These are phyloP conservation scores for Argyrosomus regius DNA, from an alignment of 2,797 vertebrate species.

Conservation along the genomic window DNA sequence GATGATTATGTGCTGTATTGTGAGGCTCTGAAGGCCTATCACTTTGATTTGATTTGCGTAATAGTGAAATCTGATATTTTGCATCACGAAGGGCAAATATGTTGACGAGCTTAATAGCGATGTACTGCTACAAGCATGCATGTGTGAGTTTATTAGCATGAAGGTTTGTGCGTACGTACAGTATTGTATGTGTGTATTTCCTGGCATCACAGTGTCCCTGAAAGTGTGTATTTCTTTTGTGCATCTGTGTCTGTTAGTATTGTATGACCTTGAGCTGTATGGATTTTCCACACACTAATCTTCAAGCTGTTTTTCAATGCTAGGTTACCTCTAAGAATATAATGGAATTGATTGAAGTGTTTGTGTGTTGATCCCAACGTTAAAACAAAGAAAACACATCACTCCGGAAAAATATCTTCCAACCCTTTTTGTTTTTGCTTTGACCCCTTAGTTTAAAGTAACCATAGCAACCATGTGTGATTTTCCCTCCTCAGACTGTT, in stretches of 20 bases:
- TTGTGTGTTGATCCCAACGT: background rate
- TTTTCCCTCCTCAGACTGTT: background rate
- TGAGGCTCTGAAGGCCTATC: slow-evolving; percentile 25
- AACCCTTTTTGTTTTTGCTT: background rate
- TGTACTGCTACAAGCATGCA: background rate
- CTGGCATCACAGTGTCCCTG: background rate
- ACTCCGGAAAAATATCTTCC: background rate
- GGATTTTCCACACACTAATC: slow-evolving; percentile 42
- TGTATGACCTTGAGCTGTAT: slow-evolving; percentile 45
- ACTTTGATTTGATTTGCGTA: slow-evolving; percentile 40
- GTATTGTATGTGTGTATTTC: slow-evolving; percentile 2
- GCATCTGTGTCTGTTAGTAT: slow-evolving; percentile 12
- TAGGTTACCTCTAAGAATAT: slow-evolving; percentile 32
- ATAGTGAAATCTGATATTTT: slow-evolving; percentile 47
- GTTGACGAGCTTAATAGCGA: slow-evolving; percentile 17
- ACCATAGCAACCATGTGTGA: background rate
- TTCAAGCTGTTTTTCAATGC: slow-evolving; percentile 27
- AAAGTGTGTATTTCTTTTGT: background rate
- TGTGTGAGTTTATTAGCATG: background rate
- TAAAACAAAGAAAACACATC: background rate
- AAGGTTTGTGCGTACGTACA: background rate
- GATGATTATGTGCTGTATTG: slow-evolving; percentile 25
- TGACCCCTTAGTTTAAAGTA: too few relatives aligned
- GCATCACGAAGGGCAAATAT: slow-evolving; percentile 27
- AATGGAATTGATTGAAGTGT: background rate